Evolutionary conservation across 2,888 invertebrate species (phyloP), one percentile per base, ranked within the genome.

Genomic region (Homarus gammarus): DNA sequence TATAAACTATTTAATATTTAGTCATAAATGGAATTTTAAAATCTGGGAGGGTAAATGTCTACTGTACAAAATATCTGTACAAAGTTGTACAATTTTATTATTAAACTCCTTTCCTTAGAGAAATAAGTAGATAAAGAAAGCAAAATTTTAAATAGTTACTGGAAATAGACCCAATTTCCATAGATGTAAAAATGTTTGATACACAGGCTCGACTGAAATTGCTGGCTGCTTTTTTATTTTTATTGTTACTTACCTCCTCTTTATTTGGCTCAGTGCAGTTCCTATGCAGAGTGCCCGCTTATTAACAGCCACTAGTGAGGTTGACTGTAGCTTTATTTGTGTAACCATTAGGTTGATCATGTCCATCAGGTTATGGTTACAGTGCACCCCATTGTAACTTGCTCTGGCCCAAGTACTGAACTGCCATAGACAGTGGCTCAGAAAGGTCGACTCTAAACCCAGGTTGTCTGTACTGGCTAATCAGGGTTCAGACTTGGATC

Each of bases 291-390:
- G 78, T 89, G 88, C 38, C 84, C 78, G 88, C 88, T 89, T 89
- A 89, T 89, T 89, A 89, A 89, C 88, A 77, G 75, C 88, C 82
- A 78, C 83, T 89, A 89, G 83, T 86, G 88, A 84, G 88, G 88
- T 89, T 89, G 78, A 89, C 70, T 77, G 70, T 89, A 89, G 88
- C 88, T 89, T 89, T 89, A 89, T 82, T 70, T 64, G 18, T 73
- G 44, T 86, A 77, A 79, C 73, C 70, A 70, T 36, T 89, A 89
- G 88, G 88, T 89, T 89, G 83, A 84, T 77, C 75, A 82, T 70
- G 44, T 83, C 68, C 82, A 83, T 84, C 84, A 84, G 84, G 84
- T 84, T 51, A 73, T 70, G 36, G 81, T 82, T 82, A 64, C 38
- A 68, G 61, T 61, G 44, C 22, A 51, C 44, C 22, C 22, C 51